These are phyloP conservation scores for Platalea minor DNA, from an alignment of 2,797 vertebrate species.

Conservation along the genomic window DNA sequence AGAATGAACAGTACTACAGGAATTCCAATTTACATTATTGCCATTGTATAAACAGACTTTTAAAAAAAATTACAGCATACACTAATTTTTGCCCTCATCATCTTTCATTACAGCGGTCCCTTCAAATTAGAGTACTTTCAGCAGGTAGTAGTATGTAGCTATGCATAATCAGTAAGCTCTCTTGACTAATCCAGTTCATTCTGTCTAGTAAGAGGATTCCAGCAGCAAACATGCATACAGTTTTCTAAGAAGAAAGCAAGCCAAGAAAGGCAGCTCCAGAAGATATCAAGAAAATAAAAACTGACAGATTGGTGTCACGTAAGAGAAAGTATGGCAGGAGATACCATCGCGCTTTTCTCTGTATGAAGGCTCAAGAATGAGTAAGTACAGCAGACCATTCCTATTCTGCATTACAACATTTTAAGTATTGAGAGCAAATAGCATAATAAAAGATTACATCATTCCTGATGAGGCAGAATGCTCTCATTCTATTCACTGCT, in stretches of 20 bases:
- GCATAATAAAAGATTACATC: not conserved
- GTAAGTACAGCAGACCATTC: not conserved
- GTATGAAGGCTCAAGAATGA: not conserved
- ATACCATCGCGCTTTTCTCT: not conserved
- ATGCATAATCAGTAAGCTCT: constrained; percentile 61
- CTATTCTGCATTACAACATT: not conserved
- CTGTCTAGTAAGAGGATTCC: constrained; percentile 65
- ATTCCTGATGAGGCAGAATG: not conserved
- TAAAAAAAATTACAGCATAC: not conserved
- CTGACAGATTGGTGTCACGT: constrained; percentile 66
- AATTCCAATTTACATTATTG: not conserved
- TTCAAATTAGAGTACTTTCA: not conserved
- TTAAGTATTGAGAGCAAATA: not conserved
- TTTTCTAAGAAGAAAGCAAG: constrained; percentile 60
- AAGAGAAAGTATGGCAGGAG: constrained; percentile 6
- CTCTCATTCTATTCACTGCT: not conserved
- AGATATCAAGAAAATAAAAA: constrained; percentile 34
- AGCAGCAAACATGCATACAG: constrained; percentile 36
- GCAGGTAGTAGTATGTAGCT: not conserved
- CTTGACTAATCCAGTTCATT: constrained; percentile 61
- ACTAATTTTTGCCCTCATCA: not conserved
- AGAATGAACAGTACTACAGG: not conserved
- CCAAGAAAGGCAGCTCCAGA: constrained; percentile 30
- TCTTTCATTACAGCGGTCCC: not conserved
- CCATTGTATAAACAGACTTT: not conserved